Base-by-base conservation (phyloP, 2,113 vertebrate genomes). In the Chaetodon trifascialis region DNA sequence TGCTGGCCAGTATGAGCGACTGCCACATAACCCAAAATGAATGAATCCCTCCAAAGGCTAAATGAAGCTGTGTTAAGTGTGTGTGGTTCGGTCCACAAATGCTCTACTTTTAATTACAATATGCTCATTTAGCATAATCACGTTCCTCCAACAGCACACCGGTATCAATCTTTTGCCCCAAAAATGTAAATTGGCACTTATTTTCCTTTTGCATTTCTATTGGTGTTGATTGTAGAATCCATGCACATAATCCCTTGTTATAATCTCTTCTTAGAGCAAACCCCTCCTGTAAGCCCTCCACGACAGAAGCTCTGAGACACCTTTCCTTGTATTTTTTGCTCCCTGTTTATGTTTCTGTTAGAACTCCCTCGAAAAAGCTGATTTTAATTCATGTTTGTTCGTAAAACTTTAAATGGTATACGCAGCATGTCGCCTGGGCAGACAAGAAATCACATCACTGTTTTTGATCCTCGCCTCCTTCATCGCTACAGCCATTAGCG, bases 401-500 rank as follows among this genome's bases (percentile, higher is more conserved):
- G 58, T 59, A 19, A 68, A 80, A 46, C n/a, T 52, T 65, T 10
- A 44, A 47, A 65, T 42, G 5, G 23, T 51, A 23, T 8, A 17
- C 25, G 5, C 73, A 68, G 47, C 51, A 23, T 64, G 63, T 21
- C 68, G 60, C 44, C 52, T 34, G 42, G 16, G 25, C 10, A 54
- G 71, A 42, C 30, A 66, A 52, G 62, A 78, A 81, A 68, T 60
- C 59, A 54, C 49, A 59, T 82, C n/a, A 17, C 40, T 40, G 14
- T 73, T 84, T 81, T 80, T 54, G 11, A 81, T 83, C 68, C 58
- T 65, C 59, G 54, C 68, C 10, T 74, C 49, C 49, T 84, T 76
- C 56, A 84, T 83, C 78, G 76, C 38, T 25, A 4, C 75, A 75
- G 72, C 83, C 79, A 79, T 83, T 89, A 89, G 60, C 66, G 4